Evolutionary conservation across 2,888 invertebrate genomes (phyloP), one percentile per base, ranked within the genome.

Genomic region (Helicoverpa assulta): DNA sequence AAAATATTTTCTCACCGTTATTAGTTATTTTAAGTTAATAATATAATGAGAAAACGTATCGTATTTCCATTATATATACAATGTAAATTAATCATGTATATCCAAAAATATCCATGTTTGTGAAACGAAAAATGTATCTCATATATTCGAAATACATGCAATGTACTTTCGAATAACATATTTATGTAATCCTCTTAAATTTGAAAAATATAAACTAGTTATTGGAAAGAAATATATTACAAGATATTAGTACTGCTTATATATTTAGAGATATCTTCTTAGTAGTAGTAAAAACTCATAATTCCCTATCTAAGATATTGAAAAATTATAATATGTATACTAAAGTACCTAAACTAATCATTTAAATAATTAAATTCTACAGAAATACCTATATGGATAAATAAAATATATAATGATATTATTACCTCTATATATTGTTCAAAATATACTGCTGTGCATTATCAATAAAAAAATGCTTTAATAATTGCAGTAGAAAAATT

Each of bases 401-500:
- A 26, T 26, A 16, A 43, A 53, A 21, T 16, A 26, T 26, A 5
- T 53, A 53, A 16, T 69, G 21, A 55, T 5, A 33, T 54, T 54
- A n/a, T n/a, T n/a, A n/a, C n/a, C n/a, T n/a, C n/a, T n/a, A n/a
- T n/a, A n/a, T 33, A 33, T 54, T 58, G n/a, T 40, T 69, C 29
- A 58, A 76, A 37, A 54, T 19, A 57, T 62, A 92, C 94, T 94
- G 94, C 94, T 94, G 94, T 94, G 94, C 92, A 84, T 76, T 87
- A 86, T 89, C 94, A 94, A 94, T 94, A 94, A 94, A 86, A 82
- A 83, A 54, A 6, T 33, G 66, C 54, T 73, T 67, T 53, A 51
- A 61, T 62, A 58, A 70, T 40, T 47, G 66, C 77, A 18, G 54
- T 76, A 77, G 77, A 60, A 52, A 37, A 60, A 53, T 54, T 55